phyloP scores from a whole-genome alignment of 1,140 invertebrate species.

The Aphaenogaster floridana region DNA sequence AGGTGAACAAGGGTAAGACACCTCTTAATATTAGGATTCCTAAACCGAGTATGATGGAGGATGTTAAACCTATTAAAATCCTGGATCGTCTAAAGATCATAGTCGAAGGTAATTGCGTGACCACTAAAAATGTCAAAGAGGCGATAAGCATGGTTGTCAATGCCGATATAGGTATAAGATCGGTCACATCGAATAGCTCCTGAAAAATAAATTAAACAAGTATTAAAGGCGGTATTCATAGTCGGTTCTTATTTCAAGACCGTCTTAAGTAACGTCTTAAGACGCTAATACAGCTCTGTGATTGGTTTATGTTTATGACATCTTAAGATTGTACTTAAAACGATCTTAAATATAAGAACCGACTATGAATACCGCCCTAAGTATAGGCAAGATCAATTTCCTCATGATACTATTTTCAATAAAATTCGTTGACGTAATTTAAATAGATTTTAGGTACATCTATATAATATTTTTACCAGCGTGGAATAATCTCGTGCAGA shows the following conservation, averaged over 20 bases:
- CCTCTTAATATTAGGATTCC: conserved; percentile 78
- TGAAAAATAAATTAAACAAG: conserved; percentile 45
- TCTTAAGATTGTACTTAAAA: too few relatives aligned
- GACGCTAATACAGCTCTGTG: too few relatives aligned
- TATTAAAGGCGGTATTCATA: neutral
- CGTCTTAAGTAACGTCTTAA: too few relatives aligned
- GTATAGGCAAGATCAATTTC: neutral
- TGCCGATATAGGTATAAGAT: conserved; percentile 66
- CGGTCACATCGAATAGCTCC: conserved; percentile 55
- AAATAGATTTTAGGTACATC: neutral
- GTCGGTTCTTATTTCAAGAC: too few relatives aligned
- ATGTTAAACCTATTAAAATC: conserved; percentile 79
- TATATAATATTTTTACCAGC: neutral
- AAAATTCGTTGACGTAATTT: neutral
- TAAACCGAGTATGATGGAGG: conserved; percentile 79
- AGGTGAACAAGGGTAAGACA: conserved; percentile 79
- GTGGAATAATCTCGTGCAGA: neutral
- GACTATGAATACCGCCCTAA: neutral
- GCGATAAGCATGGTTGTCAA: conserved; percentile 80
- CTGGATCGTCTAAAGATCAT: conserved; percentile 77
- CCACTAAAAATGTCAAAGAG: conserved; percentile 78
- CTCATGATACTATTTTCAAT: neutral
- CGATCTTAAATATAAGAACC: too few relatives aligned
- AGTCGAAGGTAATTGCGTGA: conserved; percentile 82
- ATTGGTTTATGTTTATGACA: too few relatives aligned